Base-by-base conservation (phyloP, 2,797 vertebrate genomes). In the Saguinus oedipus region DNA sequence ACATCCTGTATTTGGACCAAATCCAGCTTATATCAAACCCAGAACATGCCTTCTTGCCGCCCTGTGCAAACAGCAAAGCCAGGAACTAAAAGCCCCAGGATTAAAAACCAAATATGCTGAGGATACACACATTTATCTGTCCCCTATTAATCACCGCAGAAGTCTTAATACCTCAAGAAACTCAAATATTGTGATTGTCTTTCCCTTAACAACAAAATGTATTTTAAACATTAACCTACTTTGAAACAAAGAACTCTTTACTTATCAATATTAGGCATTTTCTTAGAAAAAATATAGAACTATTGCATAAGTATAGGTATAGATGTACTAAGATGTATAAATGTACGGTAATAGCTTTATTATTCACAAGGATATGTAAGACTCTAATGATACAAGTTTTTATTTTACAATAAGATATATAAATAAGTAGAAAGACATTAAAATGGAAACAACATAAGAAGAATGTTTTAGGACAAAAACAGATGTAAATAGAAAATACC, bases 11-110 rank as follows among this genome's bases (percentile, higher is more conserved):
- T 70, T 83, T 80, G 94, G 72, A 88, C 88, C n/a, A 85, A 93
- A 50, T 78, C 64, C 86, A 93, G 61, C 81, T 93, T 74, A 81
- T 4, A 39, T 48, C 76, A 95, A 97, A 75, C 6, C 64, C 84
- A 92, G 59, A 94, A 12, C 50, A 48, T 80, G 64, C 36, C 33
- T 39, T 95, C 90, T 92, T 90, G 74, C 88, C 78, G 0, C 93
- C 96, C 87, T 98, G 55, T 42, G 87, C 90, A 98, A 98, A 98
- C 50, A 97, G 78, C 22, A 78, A 94, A 80, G 59, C 46, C 90
- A 95, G 97, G 94, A 98, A 97, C 79, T 93, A 82, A 93, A 98
- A 92, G 46, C 39, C 68, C 68, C n/a, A 26, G 87, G 96, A 97
- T 96, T 97, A 94, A 95, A 95, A 84, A 79, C 50, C n/a, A 93